A percentile compares a stretch with the other conserved stretches of the same genome.
Evolutionary conservation across 2,797 vertebrate genomes (phyloP).

Genomic region (Brachyrhaphis roseni): DNA sequence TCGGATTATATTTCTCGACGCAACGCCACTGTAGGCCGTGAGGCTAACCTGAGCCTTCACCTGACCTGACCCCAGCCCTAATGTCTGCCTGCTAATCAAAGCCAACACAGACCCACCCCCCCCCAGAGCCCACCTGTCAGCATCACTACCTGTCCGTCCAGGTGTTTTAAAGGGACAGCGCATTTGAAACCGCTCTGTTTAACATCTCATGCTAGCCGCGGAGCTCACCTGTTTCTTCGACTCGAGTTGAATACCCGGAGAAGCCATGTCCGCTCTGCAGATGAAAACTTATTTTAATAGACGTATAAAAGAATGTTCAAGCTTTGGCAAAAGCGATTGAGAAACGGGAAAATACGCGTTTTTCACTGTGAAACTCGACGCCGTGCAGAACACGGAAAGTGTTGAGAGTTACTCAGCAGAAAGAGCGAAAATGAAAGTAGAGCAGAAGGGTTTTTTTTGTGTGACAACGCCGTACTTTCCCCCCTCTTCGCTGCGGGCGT

Average conservation of each 20-base stretch:
- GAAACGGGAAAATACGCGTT: not conserved
- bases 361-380: slow-evolving; percentile 29
- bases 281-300: not conserved
- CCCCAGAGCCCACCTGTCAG: slow-evolving; percentile 1
- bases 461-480: slow-evolving; percentile 61
- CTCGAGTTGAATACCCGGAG: slow-evolving; percentile 67
- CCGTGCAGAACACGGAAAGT: slow-evolving; percentile 13
- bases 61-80: slow-evolving; percentile 4
- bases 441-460: not conserved
- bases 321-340: not conserved
- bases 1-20: not conserved
- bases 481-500: not conserved
- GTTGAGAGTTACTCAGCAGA: slow-evolving; percentile 70
- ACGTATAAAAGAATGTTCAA: not conserved
- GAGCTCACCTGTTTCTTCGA: slow-evolving; percentile 80
- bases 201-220: slow-evolving; percentile 15
- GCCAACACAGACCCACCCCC: not conserved
- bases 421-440: slow-evolving; percentile 83
- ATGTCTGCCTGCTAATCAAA: not conserved
- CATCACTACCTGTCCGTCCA: not conserved
- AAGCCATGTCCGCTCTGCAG: slow-evolving; percentile 68
- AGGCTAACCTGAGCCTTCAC: slow-evolving; percentile 10
- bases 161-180: not conserved
- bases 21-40: slow-evolving; percentile 15
- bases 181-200: not conserved